A percentile compares a stretch with the other conserved stretches of the same genome.
Evolutionary conservation across 2,888 invertebrate genomes (phyloP).

Genomic region (Erebia aethiops): DNA sequence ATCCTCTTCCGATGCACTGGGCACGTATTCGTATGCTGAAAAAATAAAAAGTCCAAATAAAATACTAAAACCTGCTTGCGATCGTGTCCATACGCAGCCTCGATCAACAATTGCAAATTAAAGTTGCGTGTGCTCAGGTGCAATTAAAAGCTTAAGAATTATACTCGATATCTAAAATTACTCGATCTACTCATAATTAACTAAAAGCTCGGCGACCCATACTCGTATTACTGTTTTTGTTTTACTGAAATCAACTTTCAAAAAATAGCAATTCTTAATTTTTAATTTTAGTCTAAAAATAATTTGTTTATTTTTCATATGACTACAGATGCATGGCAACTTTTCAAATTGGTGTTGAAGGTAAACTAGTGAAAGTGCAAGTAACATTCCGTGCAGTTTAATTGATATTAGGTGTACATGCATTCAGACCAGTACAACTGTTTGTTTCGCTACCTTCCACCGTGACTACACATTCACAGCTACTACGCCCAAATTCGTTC

Average conservation of each 20-base stretch:
- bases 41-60: slow-evolving; percentile 27
- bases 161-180: slow-evolving; percentile 1
- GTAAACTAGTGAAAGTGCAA: slow-evolving; percentile 24
- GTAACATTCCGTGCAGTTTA: slow-evolving; percentile 33
- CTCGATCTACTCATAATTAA: slow-evolving; percentile 9
- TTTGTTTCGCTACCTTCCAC: slow-evolving; percentile 88
- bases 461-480: slow-evolving; percentile 88
- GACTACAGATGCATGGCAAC: slow-evolving; percentile 75
- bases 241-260: slow-evolving; percentile 8
- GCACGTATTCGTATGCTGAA: slow-evolving; percentile 95
- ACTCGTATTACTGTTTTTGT: neutral
- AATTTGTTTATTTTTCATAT: slow-evolving; percentile 12
- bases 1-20: slow-evolving; percentile 92
- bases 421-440: slow-evolving; percentile 44
- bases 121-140: slow-evolving; percentile 19
- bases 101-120: slow-evolving; percentile 13
- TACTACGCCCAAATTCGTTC: slow-evolving; percentile 92
- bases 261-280: neutral
- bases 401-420: slow-evolving; percentile 28
- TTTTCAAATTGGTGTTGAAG: slow-evolving; percentile 57
- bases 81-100: neutral
- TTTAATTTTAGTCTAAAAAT: slow-evolving; percentile 16
- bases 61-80: neutral
- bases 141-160: slow-evolving; percentile 24
- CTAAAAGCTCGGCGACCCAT: slow-evolving; percentile 6